Evolutionary conservation across 2,797 vertebrate species (phyloP).

Genomic region (Cyprinodon diabolis): DNA sequence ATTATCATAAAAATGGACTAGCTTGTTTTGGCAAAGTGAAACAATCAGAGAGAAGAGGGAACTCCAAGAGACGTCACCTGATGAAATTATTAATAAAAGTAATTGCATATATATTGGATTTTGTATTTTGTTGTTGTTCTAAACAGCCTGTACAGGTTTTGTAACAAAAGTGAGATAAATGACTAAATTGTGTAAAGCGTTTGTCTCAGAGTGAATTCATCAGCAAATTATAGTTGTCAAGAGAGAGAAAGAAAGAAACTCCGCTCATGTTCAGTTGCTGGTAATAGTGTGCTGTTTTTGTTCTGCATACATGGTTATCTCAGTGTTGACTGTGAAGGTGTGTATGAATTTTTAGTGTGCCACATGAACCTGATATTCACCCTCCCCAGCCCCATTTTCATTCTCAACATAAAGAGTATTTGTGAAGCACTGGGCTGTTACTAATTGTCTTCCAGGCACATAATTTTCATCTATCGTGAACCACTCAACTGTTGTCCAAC

Average conservation of each 20-base stretch:
- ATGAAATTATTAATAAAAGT: slow-evolving; percentile 68
- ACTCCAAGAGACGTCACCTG: slow-evolving; percentile 68
- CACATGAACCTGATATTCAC: slow-evolving; percentile 33
- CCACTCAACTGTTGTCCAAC: slow-evolving; percentile 12
- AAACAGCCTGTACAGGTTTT: slow-evolving; percentile 85
- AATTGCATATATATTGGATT: slow-evolving; percentile 76
- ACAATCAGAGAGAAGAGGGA: slow-evolving; percentile 73
- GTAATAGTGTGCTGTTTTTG: slow-evolving; percentile 10
- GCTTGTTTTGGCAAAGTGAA: slow-evolving; percentile 62
- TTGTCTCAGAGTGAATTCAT: slow-evolving; percentile 49
- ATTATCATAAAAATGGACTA: slow-evolving; percentile 54
- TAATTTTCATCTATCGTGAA: slow-evolving; percentile 31
- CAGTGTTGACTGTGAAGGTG: slow-evolving; percentile 33
- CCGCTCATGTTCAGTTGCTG: slow-evolving; percentile 1
- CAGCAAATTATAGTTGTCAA: slow-evolving; percentile 5
- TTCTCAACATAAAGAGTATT: slow-evolving; percentile 28
- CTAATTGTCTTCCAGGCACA: slow-evolving; percentile 63
- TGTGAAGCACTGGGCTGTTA: slow-evolving; percentile 48
- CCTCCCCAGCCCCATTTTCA: slow-evolving; percentile 32
- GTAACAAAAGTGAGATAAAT: slow-evolving; percentile 79
- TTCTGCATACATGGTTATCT: slow-evolving; percentile 32
- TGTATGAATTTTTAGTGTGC: slow-evolving; percentile 35
- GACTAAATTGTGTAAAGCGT: slow-evolving; percentile 71
- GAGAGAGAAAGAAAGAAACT: slow-evolving; percentile 20
- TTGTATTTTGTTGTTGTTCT: slow-evolving; percentile 84